phyloP scores from a whole-genome alignment of 2,113 vertebrate genomes.

The Caranx ignobilis region DNA sequence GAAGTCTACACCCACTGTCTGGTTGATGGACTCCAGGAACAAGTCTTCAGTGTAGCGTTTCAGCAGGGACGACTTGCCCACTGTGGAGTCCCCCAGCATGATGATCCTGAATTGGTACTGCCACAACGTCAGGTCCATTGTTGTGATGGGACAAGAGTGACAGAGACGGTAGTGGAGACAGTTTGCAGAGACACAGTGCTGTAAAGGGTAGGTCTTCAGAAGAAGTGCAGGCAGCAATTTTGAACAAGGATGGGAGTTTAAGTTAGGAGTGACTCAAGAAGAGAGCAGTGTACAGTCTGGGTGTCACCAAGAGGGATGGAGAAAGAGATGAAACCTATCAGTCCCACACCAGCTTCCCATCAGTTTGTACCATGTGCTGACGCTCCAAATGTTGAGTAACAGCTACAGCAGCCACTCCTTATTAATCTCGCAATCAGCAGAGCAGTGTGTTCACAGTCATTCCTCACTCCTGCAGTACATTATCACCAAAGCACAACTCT shows the following conservation, averaged over 20 bases:
- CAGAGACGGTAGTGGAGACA: neutral
- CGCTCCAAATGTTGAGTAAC: slow-evolving; percentile 48
- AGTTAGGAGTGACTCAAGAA: neutral
- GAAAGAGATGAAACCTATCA: neutral
- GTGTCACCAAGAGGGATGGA: neutral
- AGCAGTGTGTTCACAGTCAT: slow-evolving; percentile 30
- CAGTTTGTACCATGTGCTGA: slow-evolving; percentile 21
- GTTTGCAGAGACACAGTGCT: neutral
- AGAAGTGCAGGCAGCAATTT: neutral
- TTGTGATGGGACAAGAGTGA: neutral
- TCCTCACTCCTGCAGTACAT: slow-evolving; percentile 2
- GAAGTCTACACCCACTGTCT: slow-evolving; percentile 91
- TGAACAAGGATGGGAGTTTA: neutral
- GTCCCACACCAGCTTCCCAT: slow-evolving; percentile 21
- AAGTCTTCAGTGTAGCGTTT: slow-evolving; percentile 86
- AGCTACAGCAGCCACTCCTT: slow-evolving; percentile 53
- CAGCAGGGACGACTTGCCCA: slow-evolving; percentile 90
- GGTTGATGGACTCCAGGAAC: slow-evolving; percentile 85
- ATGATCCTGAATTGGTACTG: slow-evolving; percentile 92
- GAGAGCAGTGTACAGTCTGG: neutral
- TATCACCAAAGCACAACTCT: neutral
- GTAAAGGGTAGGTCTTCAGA: neutral
- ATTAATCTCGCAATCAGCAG: slow-evolving; percentile 35
- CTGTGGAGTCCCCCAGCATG: slow-evolving; percentile 90
- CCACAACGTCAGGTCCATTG: slow-evolving; percentile 87